phyloP scores from a whole-genome alignment of 2,888 invertebrate species.

The Notocelia uddmanniana region DNA sequence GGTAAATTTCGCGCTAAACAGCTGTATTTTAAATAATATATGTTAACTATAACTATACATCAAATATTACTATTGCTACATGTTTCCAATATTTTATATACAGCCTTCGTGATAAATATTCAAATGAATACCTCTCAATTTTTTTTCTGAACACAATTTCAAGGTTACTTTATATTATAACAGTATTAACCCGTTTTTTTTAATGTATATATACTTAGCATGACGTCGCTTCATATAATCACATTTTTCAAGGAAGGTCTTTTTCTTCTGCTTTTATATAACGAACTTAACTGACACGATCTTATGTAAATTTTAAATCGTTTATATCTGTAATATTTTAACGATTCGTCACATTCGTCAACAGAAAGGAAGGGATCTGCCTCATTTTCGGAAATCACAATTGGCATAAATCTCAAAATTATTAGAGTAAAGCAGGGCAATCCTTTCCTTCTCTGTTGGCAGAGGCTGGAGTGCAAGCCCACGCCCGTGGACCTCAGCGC shows the following conservation, averaged over 20 bases:
- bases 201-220: neutral
- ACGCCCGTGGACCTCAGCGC: conserved; percentile 59
- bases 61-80: neutral
- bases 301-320: neutral
- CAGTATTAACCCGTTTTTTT: neutral
- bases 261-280: conserved; percentile 67
- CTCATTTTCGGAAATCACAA: conserved; percentile 50
- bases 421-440: conserved; percentile 66
- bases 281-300: neutral
- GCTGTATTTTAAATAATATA: neutral
- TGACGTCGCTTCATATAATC: neutral
- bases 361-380: conserved; percentile 84
- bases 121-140: conserved; percentile 12
- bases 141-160: neutral
- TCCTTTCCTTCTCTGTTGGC: conserved; percentile 90
- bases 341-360: conserved; percentile 46
- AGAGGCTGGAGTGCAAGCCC: conserved; percentile 70
- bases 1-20: neutral
- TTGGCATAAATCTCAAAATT: conserved; percentile 50
- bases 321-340: conserved; percentile 10
- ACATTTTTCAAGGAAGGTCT: conserved; percentile 64
- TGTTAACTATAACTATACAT: neutral
- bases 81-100: conserved; percentile 35
- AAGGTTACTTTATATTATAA: neutral
- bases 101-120: conserved; percentile 10